Conservation (phyloP, 2,797 vertebrate species). For the Muscicapa striata region DNA sequence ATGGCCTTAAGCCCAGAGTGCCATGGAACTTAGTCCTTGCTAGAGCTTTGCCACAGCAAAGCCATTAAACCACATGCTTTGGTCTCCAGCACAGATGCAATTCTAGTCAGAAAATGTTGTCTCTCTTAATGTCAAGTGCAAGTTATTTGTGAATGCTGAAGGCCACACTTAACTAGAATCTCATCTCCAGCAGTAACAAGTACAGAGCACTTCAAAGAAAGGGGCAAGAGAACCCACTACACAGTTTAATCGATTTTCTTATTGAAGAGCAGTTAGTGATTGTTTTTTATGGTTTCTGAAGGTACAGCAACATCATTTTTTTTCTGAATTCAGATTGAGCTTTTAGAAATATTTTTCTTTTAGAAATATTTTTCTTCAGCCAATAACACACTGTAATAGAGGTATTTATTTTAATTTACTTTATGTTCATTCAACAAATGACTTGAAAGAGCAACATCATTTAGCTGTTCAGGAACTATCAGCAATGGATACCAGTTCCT, state of each 20-base stretch:
- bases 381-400: background rate
- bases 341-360: background rate
- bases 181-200: background rate
- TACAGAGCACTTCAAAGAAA: background rate
- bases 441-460: background rate
- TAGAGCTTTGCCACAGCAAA: background rate
- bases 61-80: background rate
- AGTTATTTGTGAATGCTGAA: background rate
- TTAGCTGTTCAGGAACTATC: background rate
- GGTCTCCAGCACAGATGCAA: background rate
- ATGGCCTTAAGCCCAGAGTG: background rate
- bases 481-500: background rate
- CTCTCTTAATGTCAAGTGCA: background rate
- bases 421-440: background rate
- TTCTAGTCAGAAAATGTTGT: background rate
- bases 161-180: background rate
- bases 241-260: background rate
- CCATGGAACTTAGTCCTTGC: background rate
- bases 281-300: background rate
- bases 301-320: background rate
- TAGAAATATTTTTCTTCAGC: background rate
- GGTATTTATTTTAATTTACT: background rate
- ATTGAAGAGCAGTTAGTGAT: background rate
- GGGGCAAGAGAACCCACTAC: background rate
- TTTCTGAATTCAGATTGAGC: background rate